Conservation (phyloP, 1,140 invertebrate species). For the Drosophila hydei region DNA sequence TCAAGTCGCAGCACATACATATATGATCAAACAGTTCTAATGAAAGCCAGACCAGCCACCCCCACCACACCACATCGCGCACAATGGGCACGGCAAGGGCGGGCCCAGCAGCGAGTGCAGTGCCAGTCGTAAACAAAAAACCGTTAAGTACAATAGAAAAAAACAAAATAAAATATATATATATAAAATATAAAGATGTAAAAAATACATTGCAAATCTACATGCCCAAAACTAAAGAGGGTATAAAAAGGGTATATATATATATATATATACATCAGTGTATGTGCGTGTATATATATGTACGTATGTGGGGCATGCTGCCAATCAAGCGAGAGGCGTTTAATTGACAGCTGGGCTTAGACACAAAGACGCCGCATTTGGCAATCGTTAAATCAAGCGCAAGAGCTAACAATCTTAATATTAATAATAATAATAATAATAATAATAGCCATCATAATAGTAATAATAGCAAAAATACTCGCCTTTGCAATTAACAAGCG, state of each 20-base stretch:
- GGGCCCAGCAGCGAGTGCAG: not conserved
- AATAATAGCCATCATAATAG: not conserved
- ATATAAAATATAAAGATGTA: not conserved
- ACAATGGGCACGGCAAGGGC: too few species aligned
- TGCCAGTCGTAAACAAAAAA: slow-evolving; percentile 8
- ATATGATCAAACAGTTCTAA: slow-evolving; percentile 49
- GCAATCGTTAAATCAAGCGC: slow-evolving; percentile 4
- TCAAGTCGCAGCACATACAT: slow-evolving; percentile 9
- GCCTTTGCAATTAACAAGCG: slow-evolving; percentile 44
- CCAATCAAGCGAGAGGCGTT: too few species aligned
- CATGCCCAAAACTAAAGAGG: slow-evolving; percentile 6
- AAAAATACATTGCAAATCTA: slow-evolving; percentile 10
- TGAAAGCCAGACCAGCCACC: slow-evolving; percentile 29
- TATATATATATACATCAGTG: too few species aligned
- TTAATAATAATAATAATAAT: not conserved
- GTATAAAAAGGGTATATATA: not conserved
- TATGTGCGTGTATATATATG: not conserved
- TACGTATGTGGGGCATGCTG: not conserved
- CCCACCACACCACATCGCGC: not conserved
- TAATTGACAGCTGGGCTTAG: slow-evolving; percentile 25
- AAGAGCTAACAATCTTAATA: not conserved
- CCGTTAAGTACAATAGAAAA: not conserved
- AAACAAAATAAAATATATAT: not conserved
- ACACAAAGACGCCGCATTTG: slow-evolving; percentile 23
- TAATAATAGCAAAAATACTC: not conserved